Evolutionary conservation across 2,888 invertebrate genomes (phyloP).

Genomic region (Pterostichus niger): DNA sequence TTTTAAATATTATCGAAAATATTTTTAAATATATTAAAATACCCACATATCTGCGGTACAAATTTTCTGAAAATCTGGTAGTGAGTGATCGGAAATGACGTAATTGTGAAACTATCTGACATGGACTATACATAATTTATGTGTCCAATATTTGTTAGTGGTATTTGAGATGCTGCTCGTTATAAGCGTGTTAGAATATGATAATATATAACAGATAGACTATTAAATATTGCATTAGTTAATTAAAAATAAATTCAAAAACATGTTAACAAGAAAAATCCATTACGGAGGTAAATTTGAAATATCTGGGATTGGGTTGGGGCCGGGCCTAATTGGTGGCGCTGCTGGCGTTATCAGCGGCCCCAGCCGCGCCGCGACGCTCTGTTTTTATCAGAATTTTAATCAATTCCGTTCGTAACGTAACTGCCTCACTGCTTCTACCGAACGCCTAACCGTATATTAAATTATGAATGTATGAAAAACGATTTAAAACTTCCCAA

Average conservation of each 20-base stretch:
- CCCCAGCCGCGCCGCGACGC: slow-evolving; percentile 27
- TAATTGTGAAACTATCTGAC: too few relatives aligned
- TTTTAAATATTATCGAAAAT: too few relatives aligned
- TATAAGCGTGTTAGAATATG: too few relatives aligned
- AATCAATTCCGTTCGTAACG: slow-evolving; percentile 41
- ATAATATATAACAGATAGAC: not conserved
- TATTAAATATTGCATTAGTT: slow-evolving; percentile 27
- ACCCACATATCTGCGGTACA: too few relatives aligned
- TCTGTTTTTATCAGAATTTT: slow-evolving; percentile 52
- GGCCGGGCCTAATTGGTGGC: slow-evolving; percentile 6
- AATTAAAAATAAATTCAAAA: slow-evolving; percentile 31
- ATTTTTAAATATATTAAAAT: too few relatives aligned
- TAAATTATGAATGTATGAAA: slow-evolving; percentile 64
- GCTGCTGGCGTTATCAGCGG: slow-evolving; percentile 28
- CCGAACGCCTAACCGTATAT: slow-evolving; percentile 28
- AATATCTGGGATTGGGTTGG: slow-evolving; percentile 7
- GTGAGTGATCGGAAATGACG: too few relatives aligned
- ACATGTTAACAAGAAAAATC: slow-evolving; percentile 41
- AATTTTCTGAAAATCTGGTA: too few relatives aligned
- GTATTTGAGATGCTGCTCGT: too few relatives aligned
- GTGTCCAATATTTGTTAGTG: too few relatives aligned
- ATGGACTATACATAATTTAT: too few relatives aligned
- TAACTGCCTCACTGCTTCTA: not conserved
- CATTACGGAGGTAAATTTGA: slow-evolving; percentile 16
- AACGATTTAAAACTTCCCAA: slow-evolving; percentile 58